Evolutionary conservation across 1,140 invertebrate genomes (phyloP).

Genomic region (Trichonephila clavipes): DNA sequence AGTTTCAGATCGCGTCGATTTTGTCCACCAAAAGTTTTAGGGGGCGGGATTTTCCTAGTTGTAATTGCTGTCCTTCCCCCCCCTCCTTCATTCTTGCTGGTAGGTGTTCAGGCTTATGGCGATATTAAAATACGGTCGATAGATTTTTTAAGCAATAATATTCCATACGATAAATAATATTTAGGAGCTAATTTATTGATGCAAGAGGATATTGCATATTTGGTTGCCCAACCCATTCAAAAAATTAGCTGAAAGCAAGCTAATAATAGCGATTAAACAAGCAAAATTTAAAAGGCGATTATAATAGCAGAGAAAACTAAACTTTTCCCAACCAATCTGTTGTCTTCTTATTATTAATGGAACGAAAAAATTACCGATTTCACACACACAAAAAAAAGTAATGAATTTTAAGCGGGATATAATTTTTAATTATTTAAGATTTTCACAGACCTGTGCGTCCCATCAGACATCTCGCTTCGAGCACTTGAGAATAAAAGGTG

Average conservation of each 20-base stretch:
- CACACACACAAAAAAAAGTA: not conserved
- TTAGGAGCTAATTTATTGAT: too few species aligned
- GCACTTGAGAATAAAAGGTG: not conserved
- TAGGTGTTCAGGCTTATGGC: not conserved
- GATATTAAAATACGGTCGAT: constrained; percentile 3
- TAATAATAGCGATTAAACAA: too few species aligned
- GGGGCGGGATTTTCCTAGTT: constrained; percentile 1
- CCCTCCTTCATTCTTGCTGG: not conserved
- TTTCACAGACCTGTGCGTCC: not conserved
- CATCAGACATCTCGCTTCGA: constrained; percentile 11
- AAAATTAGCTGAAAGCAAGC: too few species aligned
- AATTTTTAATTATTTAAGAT: not conserved
- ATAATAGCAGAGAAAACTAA: not conserved
- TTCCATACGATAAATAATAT: too few species aligned
- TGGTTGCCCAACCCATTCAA: too few species aligned
- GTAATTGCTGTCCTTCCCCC: not conserved
- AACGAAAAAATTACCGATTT: not conserved
- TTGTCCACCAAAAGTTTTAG: not conserved
- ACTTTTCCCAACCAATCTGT: not conserved
- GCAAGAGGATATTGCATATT: too few species aligned
- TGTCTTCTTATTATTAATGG: not conserved
- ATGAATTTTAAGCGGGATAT: not conserved
- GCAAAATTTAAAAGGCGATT: not conserved
- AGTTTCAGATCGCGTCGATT: constrained; percentile 48
- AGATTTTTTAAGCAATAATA: not conserved